Evolutionary conservation across 1,140 invertebrate genomes (phyloP).

Genomic region (Eumaeus atala): DNA sequence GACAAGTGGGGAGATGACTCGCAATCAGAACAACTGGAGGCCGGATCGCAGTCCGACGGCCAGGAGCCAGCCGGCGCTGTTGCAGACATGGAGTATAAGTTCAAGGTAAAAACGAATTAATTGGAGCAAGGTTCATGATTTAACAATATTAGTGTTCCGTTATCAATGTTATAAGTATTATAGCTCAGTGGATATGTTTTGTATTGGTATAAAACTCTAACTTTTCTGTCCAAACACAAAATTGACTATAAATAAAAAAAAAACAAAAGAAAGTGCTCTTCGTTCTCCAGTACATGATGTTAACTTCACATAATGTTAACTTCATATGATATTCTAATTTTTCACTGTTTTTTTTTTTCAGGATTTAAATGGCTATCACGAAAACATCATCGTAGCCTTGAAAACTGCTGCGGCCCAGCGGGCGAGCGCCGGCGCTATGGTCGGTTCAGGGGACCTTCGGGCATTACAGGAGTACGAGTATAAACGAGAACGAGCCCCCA

Average conservation of each 20-base stretch:
- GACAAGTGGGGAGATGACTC: conserved; percentile 83
- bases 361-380: conserved; percentile 93
- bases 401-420: conserved; percentile 85
- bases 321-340: conserved; percentile 1
- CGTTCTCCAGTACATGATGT: neutral
- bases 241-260: no score
- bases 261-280: neutral
- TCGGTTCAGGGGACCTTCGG: conserved; percentile 79
- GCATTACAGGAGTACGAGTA: conserved; percentile 79
- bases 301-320: neutral
- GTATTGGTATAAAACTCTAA: neutral
- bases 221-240: neutral
- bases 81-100: conserved; percentile 82
- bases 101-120: conserved; percentile 42
- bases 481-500: conserved; percentile 75
- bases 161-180: no score
- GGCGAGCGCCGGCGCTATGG: conserved; percentile 76
- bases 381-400: conserved; percentile 91
- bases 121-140: no score
- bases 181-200: neutral
- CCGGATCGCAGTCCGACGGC: conserved; percentile 81
- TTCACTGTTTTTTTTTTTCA: conserved; percentile 74
- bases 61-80: conserved; percentile 76
- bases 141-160: no score
- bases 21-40: conserved; percentile 82